phyloP scores from a whole-genome alignment of 2,888 invertebrate genomes.

The Euclidia mi region DNA sequence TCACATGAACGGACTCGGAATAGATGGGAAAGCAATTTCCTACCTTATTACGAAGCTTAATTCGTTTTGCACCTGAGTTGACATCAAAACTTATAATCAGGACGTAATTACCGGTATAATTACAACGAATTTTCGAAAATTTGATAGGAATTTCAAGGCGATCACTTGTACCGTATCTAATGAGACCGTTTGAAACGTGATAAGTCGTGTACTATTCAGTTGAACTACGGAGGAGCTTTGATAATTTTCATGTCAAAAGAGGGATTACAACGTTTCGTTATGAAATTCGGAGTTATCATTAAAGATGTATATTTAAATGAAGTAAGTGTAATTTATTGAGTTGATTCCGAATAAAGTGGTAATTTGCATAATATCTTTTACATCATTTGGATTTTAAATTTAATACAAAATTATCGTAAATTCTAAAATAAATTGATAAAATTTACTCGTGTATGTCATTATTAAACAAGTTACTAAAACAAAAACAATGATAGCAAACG shows the following conservation, averaged over 20 bases:
- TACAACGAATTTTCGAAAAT: slow-evolving; percentile 46
- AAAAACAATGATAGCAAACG: too few species aligned
- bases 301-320: slow-evolving; percentile 39
- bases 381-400: slow-evolving; percentile 19
- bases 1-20: slow-evolving; percentile 54
- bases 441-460: too few species aligned
- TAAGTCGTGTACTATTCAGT: slow-evolving; percentile 47
- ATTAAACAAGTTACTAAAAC: too few species aligned
- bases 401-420: slow-evolving; percentile 23
- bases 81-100: slow-evolving; percentile 75
- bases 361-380: slow-evolving; percentile 30
- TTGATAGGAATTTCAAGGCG: slow-evolving; percentile 40
- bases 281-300: slow-evolving; percentile 45
- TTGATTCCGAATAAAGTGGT: slow-evolving; percentile 36
- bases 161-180: slow-evolving; percentile 34
- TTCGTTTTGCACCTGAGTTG: slow-evolving; percentile 74
- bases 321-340: slow-evolving; percentile 38
- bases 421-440: background rate
- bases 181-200: slow-evolving; percentile 40
- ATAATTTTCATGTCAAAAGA: slow-evolving; percentile 54
- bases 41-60: slow-evolving; percentile 63
- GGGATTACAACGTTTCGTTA: slow-evolving; percentile 44
- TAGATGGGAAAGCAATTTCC: slow-evolving; percentile 67
- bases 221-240: slow-evolving; percentile 45
- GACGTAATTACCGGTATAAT: slow-evolving; percentile 66